Evolutionary conservation across 53 echinoderm and acorn worm species (phyloP).

Genomic region (Paracentrotus lividus): DNA sequence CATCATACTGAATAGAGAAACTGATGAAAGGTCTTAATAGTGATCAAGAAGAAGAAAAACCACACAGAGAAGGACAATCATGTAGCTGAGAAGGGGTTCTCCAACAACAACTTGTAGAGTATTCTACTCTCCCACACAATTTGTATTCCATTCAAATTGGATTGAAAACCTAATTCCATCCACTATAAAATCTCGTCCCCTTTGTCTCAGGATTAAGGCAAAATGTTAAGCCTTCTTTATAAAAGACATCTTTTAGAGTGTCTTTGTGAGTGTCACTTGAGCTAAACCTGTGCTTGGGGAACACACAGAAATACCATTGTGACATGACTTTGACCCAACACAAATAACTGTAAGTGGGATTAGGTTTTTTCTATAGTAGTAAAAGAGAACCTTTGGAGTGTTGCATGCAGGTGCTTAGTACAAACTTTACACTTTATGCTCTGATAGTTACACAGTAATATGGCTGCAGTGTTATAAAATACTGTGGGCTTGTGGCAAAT

Average conservation of each 20-base stretch:
- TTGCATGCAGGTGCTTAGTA: neutral
- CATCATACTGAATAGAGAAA: no score
- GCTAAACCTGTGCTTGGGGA: neutral
- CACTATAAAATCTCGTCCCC: neutral
- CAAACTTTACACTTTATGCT: neutral
- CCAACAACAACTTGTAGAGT: neutral
- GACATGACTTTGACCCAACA: conserved; percentile 33
- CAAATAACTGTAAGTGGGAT: conserved; percentile 40
- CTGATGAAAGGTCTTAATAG: neutral
- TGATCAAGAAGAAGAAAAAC: neutral
- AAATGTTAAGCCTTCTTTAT: conserved; percentile 42
- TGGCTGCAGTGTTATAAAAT: no score
- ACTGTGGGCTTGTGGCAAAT: no score
- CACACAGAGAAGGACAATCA: neutral
- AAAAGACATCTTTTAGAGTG: conserved; percentile 36
- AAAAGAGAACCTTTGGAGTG: neutral
- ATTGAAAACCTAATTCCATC: neutral
- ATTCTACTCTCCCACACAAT: neutral
- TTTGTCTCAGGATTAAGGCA: conserved; percentile 10
- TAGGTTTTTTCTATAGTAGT: neutral
- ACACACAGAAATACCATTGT: neutral
- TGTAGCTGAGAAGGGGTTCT: neutral
- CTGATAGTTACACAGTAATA: neutral
- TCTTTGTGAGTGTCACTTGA: neutral
- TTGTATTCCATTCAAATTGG: conserved; percentile 26